These are phyloP conservation scores for Enoplosus armatus DNA, from an alignment of 2,797 vertebrate species.

Conservation along the genomic window DNA sequence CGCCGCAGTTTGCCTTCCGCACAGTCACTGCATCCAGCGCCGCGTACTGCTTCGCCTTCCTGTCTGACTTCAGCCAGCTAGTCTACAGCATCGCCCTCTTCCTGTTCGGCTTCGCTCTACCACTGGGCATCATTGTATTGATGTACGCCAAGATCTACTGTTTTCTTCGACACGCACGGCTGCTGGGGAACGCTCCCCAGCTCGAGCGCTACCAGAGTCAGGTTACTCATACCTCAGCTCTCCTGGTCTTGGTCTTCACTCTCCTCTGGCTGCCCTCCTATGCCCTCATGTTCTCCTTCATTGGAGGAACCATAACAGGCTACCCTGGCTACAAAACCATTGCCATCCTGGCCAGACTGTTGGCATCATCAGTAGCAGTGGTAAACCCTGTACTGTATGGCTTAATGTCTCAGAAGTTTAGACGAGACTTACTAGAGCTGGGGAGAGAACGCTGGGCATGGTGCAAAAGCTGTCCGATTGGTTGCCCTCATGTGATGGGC, in stretches of 20 bases:
- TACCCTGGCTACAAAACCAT: slow-evolving; percentile 45
- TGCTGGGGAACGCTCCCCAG: slow-evolving; percentile 70
- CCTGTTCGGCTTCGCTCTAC: slow-evolving; percentile 82
- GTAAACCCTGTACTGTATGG: slow-evolving; percentile 86
- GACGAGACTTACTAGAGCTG: slow-evolving; percentile 75
- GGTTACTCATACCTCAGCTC: slow-evolving; percentile 85
- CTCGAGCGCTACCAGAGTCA: slow-evolving; percentile 86
- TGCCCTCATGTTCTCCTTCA: slow-evolving; percentile 83
- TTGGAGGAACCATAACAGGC: slow-evolving; percentile 49
- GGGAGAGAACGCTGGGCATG: slow-evolving; percentile 61
- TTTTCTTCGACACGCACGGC: slow-evolving; percentile 75
- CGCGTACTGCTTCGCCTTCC: slow-evolving; percentile 85
- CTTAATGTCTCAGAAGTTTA: slow-evolving; percentile 85
- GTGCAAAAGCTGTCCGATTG: slow-evolving; percentile 55
- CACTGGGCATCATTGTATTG: slow-evolving; percentile 81
- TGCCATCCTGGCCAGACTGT: slow-evolving; percentile 77
- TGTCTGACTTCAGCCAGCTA: slow-evolving; percentile 80
- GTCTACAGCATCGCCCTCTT: slow-evolving; percentile 85
- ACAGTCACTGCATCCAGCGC: slow-evolving; percentile 55
- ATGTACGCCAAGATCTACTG: slow-evolving; percentile 86
- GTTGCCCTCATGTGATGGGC: slow-evolving; percentile 56
- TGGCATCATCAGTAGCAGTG: slow-evolving; percentile 82
- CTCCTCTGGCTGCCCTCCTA: slow-evolving; percentile 88
- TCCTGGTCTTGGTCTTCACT: slow-evolving; percentile 86
- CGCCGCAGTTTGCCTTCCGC: slow-evolving; percentile 85